Evolutionary conservation across 2,888 invertebrate species (phyloP), one percentile per base, ranked within the genome.

Genomic region (Dorcus hopei): DNA sequence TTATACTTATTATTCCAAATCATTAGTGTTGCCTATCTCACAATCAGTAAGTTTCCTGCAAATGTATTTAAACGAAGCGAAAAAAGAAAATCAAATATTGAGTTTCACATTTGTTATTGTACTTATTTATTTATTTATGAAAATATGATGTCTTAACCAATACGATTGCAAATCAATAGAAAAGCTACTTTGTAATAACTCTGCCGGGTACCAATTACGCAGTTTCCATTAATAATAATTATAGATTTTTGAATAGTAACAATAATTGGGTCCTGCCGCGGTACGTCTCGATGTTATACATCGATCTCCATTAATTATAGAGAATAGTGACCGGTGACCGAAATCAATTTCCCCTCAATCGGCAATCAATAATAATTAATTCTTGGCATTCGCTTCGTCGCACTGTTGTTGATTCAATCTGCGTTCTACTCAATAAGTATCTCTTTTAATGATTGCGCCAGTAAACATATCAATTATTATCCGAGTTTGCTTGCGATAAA

Each of bases 291-390:
- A 11, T 8, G 16, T 16, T 19, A 45, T 14, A 11, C 14, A 45
- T 45, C 14, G 19, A 45, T 45, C 45, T 45, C 14, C 11, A 45
- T 45, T 45, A 45, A 45, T 45, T 45, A 45, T 19, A 45, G 45
- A 45, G 45, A 33, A 33, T 23, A 45, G 45, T 9, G 14, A 11
- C 16, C 45, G 19, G 9, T 16, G 9, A 19, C 9, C 45, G 16
- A 19, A 45, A 45, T 45, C 45, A 45, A 45, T 45, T 45, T 45
- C 45, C 23, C 45, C 45, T 45, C 45, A 11, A 45, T 45, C 45
- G 14, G 45, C 14, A 45, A 45, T 45, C 9, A 45, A 11, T 45
- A 45, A 45, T 42, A 42, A 42, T 42, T 45, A 45, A 11, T 45
- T 19, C 45, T 9, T 23, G 23, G 26, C 26, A 33, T 33, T 45